Evolutionary conservation across 2,797 vertebrate genomes (phyloP), one percentile per base, ranked within the genome.

Genomic region (Vireo griseus): DNA sequence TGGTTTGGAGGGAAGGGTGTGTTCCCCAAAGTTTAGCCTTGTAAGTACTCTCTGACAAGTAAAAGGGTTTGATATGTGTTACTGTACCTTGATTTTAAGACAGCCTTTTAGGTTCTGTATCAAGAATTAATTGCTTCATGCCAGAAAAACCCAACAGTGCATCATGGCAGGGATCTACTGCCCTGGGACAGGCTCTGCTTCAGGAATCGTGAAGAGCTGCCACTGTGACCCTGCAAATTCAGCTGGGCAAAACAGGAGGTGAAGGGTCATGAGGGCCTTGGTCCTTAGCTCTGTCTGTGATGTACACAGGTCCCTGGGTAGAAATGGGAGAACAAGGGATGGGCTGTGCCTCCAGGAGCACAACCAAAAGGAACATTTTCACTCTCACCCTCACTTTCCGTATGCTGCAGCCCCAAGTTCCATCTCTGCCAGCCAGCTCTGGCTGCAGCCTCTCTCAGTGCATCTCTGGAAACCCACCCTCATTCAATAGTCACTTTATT

Each of bases 251-350:
- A 48, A 2, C 24, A 19, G 4, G 12, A 74, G 52, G 44, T 6
- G 7, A n/a, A 22, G 16, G 0, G 0, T 19, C 18, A 0, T 1
- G 25, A 20, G 19, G 24, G 21, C 29, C 48, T 58, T 12, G 3
- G 19, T 33, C 11, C 54, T 8, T 6, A 1, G 2, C 2, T 67
- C 26, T 59, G 24, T 5, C 52, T 39, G 39, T 20, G 65, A 15
- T 5, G 5, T 6, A 9, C n/a, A 13, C 45, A 21, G 15, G 19
- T 14, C 18, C 20, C 44, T 5, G 20, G 2, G 35, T 0, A 52
- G 57, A 50, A 74, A 33, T 0, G 20, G 19, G 33, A 59, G 15
- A 59, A 19, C 29, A 42, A 52, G 0, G 2, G 16, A 22, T 1
- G 37, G 65, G 33, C 33, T 9, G 9, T 37, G 39, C 48, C 26